Base-by-base conservation (phyloP, 2,113 vertebrate species). In the Pomatostomus ruficeps region DNA sequence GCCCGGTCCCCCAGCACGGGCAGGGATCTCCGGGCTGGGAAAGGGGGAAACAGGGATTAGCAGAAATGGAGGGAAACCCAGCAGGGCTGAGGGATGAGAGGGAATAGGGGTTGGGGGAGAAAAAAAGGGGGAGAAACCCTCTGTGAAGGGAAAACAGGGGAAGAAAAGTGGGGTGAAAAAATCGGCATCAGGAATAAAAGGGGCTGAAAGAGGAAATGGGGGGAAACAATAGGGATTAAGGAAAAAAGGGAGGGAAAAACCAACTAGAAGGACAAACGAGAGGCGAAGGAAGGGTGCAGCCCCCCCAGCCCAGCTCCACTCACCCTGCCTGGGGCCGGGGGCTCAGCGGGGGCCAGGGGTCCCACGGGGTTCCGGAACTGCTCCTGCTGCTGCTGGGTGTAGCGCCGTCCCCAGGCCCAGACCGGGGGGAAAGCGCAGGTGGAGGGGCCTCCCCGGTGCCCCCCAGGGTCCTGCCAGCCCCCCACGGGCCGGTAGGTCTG, bases 361-460 rank as follows among this genome's bases (percentile, higher is more conserved):
- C 98, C 97, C 29, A 96, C 66, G 0, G 98, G 98, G 62, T 99
- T 99, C 40, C 70, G 94, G 98, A 99, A 99, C 2, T 89, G 95
- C 11, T 96, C 95, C 46, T 87, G 97, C 46, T 98, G 98, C 79
- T 97, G 94, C 12, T 93, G 95, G 95, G 91, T 98, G 97, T 98
- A 99, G 95, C 98, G 98, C 65, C 98, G 97, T 17, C 95, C 96
- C 99, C 99, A 99, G 96, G 98, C 98, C 99, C 99, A 99, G n/a
- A 98, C 97, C 1, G 74, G 16, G 65, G 85, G 85, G 13, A 87
- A 78, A 20, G 24, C 3, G 65, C 48, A 25, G 74, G 29, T 2
- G 1, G 0, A 97, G 51, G 18, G 97, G 97, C 40, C 17, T 4
- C 42, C 10, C 10, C 6, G 14, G 84, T 4, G 57, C 10, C 73